phyloP scores from a whole-genome alignment of 30 jellyfish, hydroid and myxozoan species.

The Haliclystus octoradiatus region DNA sequence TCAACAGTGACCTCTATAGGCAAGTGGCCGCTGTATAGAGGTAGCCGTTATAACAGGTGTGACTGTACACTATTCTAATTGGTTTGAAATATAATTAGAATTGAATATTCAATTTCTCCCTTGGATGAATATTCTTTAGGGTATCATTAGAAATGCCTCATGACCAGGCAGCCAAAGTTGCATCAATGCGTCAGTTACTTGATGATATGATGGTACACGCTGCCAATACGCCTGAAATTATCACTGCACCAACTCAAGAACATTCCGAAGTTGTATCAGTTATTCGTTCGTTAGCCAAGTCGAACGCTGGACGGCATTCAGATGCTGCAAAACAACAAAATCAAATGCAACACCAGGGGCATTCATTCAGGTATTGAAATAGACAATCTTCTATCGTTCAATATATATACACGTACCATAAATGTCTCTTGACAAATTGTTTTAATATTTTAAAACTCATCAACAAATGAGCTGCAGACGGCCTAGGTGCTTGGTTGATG shows the following conservation, averaged over 20 bases:
- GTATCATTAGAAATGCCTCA: conserved; percentile 65
- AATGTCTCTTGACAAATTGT: too few relatives aligned
- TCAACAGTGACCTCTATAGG: too few relatives aligned
- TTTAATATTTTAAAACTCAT: too few relatives aligned
- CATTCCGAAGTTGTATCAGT: conserved; percentile 20
- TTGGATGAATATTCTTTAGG: too few relatives aligned
- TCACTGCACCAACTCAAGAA: conserved; percentile 29
- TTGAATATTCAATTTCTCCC: too few relatives aligned
- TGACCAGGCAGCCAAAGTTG: conserved; percentile 66
- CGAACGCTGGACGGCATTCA: not conserved
- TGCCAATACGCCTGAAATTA: conserved; percentile 59
- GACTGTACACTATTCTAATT: too few relatives aligned
- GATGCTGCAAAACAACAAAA: not conserved
- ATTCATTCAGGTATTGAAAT: not conserved
- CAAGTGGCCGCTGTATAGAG: too few relatives aligned
- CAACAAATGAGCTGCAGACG: too few relatives aligned
- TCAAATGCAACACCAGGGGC: not conserved
- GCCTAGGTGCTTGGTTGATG: too few relatives aligned
- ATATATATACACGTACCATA: not conserved
- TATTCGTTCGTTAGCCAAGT: conserved; percentile 4
- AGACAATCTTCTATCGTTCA: too few relatives aligned
- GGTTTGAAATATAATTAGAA: too few relatives aligned
- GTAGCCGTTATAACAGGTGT: too few relatives aligned
- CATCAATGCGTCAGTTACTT: conserved; percentile 52
- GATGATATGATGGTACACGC: conserved; percentile 66